These are phyloP conservation scores for Drosophila asahinai DNA, from an alignment of 1,140 invertebrate species.

Conservation along the genomic window DNA sequence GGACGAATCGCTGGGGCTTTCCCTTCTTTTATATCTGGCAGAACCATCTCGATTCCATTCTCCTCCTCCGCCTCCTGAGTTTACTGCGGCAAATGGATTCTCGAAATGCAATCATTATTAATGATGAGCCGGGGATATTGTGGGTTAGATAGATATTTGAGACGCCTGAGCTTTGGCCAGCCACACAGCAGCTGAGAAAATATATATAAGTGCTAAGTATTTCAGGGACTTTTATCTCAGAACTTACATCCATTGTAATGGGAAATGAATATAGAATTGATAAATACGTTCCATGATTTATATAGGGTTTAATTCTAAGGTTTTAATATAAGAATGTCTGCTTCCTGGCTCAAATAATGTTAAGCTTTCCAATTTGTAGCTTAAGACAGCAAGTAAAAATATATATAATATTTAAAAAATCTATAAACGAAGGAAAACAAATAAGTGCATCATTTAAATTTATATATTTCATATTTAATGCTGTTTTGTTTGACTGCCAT, in stretches of 20 bases:
- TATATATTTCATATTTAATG: not conserved
- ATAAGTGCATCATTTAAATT: not conserved
- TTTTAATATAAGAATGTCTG: not conserved
- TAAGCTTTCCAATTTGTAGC: too few relatives aligned
- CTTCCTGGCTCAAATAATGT: not conserved
- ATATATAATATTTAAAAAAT: not conserved
- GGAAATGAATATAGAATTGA: not conserved
- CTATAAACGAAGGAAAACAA: not conserved
- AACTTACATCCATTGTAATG: too few relatives aligned
- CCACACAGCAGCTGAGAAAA: slow-evolving; percentile 1
- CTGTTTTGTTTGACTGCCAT: not conserved
- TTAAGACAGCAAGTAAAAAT: too few relatives aligned
- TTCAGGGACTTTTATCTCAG: not conserved
- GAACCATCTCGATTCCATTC: slow-evolving; percentile 10
- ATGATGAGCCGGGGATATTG: slow-evolving; percentile 21
- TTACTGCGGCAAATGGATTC: slow-evolving; percentile 39
- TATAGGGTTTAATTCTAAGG: too few relatives aligned
- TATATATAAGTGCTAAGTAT: not conserved
- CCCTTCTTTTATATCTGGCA: slow-evolving; percentile 1
- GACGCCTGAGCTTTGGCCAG: not conserved
- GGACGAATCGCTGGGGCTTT: slow-evolving; percentile 7
- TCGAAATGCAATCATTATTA: slow-evolving; percentile 44
- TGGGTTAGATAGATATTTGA: slow-evolving; percentile 22
- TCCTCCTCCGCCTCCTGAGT: not conserved
- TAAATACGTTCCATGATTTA: not conserved